Conservation (phyloP, 2,888 invertebrate species). For the Spisula subtruncata region DNA sequence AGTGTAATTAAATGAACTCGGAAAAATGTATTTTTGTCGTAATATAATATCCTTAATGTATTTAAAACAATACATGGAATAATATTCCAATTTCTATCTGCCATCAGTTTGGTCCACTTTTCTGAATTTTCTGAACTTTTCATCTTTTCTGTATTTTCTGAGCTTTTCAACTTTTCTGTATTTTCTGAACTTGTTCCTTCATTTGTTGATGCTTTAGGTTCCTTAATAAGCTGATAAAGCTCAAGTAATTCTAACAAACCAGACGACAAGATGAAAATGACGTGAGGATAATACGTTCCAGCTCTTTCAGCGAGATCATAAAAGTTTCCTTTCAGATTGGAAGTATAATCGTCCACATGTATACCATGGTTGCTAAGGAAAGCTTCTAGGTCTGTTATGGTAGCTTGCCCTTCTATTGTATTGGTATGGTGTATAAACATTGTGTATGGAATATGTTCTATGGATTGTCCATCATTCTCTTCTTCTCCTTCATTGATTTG, state of each 20-base stretch:
- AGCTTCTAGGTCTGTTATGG: not conserved
- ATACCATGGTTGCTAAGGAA: not conserved
- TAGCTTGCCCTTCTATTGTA: not conserved
- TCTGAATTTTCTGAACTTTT: not conserved
- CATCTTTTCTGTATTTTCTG: not conserved
- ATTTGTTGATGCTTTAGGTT: not conserved
- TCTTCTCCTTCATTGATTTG: not conserved
- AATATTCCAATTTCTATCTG: conserved; percentile 35
- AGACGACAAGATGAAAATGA: conserved; percentile 30
- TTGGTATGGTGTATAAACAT: conserved; percentile 30
- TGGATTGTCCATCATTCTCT: not conserved
- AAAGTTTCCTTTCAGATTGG: not conserved
- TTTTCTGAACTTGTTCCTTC: not conserved
- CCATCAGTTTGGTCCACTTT: conserved; percentile 30
- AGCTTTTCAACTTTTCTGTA: not conserved
- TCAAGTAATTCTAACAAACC: conserved; percentile 25
- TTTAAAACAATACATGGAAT: conserved; percentile 36
- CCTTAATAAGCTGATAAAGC: not conserved
- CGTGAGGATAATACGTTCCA: not conserved
- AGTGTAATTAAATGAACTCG: conserved; percentile 31
- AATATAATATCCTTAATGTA: conserved; percentile 2
- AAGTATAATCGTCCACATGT: not conserved
- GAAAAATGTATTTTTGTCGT: not conserved
- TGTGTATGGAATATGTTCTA: not conserved
- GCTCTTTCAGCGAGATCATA: conserved; percentile 41